phyloP scores from a whole-genome alignment of 1,140 invertebrate species.

The Cydia splendana region DNA sequence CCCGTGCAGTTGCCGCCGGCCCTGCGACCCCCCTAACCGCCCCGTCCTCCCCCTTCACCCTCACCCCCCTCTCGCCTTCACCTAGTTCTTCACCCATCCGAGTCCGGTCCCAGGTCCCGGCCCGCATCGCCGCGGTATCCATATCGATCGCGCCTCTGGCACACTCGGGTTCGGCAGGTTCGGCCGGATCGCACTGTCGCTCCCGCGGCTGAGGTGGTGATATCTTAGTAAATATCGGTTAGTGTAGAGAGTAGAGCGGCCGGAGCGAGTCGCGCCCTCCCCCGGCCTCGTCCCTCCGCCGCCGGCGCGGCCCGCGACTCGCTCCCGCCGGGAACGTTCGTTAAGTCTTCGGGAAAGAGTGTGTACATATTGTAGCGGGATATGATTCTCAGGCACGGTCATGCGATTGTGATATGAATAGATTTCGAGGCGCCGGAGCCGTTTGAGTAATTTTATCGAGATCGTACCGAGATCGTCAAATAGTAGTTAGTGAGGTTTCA shows the following conservation, averaged over 20 bases:
- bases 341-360: conserved; percentile 64
- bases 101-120: conserved; percentile 27
- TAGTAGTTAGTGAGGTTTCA: conserved; percentile 79
- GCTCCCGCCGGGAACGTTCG: conserved; percentile 43
- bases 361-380: conserved; percentile 77
- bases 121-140: conserved; percentile 48
- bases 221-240: conserved; percentile 60
- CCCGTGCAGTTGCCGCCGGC: conserved; percentile 90
- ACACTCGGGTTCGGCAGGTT: conserved; percentile 57
- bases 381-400: conserved; percentile 77
- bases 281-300: conserved; percentile 17
- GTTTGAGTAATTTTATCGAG: conserved; percentile 73
- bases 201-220: conserved; percentile 56
- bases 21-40: conserved; percentile 74
- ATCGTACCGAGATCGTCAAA: conserved; percentile 73
- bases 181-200: conserved; percentile 46
- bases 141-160: conserved; percentile 64
- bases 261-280: conserved; percentile 38
- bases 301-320: conserved; percentile 37
- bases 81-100: conserved; percentile 60
- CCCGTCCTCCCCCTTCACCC: conserved; percentile 81
- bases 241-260: conserved; percentile 53
- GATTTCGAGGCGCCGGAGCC: conserved; percentile 74
- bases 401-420: conserved; percentile 79
- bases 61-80: conserved; percentile 77